Percentiles rank a stretch among this genome's conserved stretches.
Evolutionary conservation across 2,113 vertebrate species (phyloP).

Genomic region (Chaetorhynchus papuensis): DNA sequence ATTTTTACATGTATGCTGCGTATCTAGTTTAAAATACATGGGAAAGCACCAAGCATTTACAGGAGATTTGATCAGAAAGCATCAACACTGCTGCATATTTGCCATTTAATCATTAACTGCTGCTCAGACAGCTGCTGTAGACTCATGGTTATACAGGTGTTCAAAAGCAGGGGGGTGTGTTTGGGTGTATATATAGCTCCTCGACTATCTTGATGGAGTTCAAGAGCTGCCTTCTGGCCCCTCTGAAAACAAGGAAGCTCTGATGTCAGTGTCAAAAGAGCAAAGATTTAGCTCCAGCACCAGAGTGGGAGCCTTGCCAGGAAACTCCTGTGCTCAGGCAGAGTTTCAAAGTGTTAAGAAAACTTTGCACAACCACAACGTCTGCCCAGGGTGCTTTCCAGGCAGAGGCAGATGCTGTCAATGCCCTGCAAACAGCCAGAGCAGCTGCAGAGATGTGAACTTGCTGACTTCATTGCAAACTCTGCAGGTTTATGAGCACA

Average conservation of each 20-base stretch:
- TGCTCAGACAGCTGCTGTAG: not conserved
- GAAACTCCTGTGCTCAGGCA: not conserved
- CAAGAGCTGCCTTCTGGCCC: not conserved
- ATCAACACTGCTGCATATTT: not conserved
- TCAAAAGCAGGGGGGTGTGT: not conserved
- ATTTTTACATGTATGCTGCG: not conserved
- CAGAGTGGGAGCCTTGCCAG: not conserved
- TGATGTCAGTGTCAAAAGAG: not conserved
- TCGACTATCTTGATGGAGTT: not conserved
- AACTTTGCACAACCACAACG: not conserved
- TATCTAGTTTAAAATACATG: not conserved
- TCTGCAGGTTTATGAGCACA: not conserved
- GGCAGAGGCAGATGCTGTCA: not conserved
- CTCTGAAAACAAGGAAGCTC: not conserved
- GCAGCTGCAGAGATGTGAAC: not conserved
- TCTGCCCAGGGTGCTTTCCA: not conserved
- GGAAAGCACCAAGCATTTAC: not conserved
- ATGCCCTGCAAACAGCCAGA: not conserved
- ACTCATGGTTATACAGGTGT: constrained; percentile 5
- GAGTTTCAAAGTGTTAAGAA: not conserved
- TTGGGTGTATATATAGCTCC: not conserved
- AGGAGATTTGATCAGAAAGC: not conserved
- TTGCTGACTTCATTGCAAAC: not conserved
- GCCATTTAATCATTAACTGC: constrained; percentile 5
- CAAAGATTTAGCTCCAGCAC: not conserved